These are phyloP conservation scores for Lutjanus argentimaculatus DNA, from an alignment of 2,797 vertebrate genomes.

Conservation along the genomic window DNA sequence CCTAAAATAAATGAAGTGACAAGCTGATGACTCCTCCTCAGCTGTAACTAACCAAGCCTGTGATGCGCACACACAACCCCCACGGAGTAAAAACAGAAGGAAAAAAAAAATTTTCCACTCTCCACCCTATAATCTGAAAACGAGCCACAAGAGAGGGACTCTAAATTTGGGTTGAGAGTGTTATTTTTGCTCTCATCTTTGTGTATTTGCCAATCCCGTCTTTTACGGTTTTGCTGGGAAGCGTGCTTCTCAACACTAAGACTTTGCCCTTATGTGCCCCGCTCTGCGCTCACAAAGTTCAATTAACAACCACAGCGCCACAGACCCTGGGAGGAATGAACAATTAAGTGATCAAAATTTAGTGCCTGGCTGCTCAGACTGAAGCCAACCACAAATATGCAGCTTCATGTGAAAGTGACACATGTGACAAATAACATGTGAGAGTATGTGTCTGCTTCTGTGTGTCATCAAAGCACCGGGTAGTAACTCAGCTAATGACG, in stretches of 20 bases:
- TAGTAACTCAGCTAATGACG: slow-evolving; percentile 1
- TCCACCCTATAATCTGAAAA: slow-evolving; percentile 80
- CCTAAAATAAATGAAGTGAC: slow-evolving; percentile 62
- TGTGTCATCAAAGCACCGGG: slow-evolving; percentile 26
- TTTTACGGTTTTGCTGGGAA: slow-evolving; percentile 66
- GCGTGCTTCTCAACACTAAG: slow-evolving; percentile 35
- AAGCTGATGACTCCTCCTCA: slow-evolving; percentile 43
- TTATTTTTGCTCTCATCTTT: slow-evolving; percentile 83
- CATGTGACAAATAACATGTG: slow-evolving; percentile 7
- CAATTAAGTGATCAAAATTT: slow-evolving; percentile 55
- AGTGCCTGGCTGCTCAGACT: slow-evolving; percentile 32
- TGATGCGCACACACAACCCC: slow-evolving; percentile 57
- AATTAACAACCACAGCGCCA: slow-evolving; percentile 45
- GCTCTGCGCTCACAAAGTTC: slow-evolving; percentile 55
- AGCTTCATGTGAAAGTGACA: slow-evolving; percentile 48
- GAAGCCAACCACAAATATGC: slow-evolving; percentile 39
- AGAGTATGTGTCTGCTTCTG: slow-evolving; percentile 3
- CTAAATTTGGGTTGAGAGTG: slow-evolving; percentile 76
- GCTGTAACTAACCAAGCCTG: slow-evolving; percentile 53
- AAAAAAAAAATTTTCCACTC: slow-evolving; percentile 51
- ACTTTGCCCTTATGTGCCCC: slow-evolving; percentile 62
- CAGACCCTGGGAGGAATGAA: slow-evolving; percentile 44
- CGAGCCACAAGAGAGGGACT: slow-evolving; percentile 68
- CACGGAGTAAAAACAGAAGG: slow-evolving; percentile 57
- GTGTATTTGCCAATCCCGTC: slow-evolving; percentile 73